These are phyloP conservation scores for Oreortyx pictus DNA, from an alignment of 2,797 vertebrate species.

Conservation along the genomic window DNA sequence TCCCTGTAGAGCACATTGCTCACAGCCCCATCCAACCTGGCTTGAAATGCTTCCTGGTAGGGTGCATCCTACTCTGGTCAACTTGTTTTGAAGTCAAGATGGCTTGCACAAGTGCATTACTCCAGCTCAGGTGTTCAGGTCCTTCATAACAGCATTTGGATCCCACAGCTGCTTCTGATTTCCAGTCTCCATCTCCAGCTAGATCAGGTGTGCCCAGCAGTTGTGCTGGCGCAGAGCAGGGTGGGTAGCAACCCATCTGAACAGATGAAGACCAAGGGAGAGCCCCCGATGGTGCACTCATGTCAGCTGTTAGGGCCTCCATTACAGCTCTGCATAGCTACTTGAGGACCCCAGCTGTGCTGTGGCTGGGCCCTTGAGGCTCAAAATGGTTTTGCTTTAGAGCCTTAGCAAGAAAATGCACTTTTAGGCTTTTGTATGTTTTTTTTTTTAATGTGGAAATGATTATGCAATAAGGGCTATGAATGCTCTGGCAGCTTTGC, in stretches of 20 bases:
- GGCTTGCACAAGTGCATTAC: neutral
- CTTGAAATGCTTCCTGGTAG: too few species aligned
- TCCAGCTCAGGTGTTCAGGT: neutral
- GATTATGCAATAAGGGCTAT: fast-evolving
- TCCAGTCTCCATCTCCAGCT: neutral
- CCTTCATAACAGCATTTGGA: neutral
- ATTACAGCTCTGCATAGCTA: too few species aligned
- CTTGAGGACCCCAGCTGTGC: fast-evolving
- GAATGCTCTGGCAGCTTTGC: neutral
- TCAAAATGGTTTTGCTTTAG: fast-evolving
- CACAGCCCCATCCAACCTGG: too few species aligned
- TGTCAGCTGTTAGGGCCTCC: neutral
- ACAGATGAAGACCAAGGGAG: neutral
- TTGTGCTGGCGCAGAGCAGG: fast-evolving
- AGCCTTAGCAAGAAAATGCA: neutral
- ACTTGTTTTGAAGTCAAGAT: too few species aligned
- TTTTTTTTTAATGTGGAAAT: neutral
- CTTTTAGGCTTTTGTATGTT: neutral
- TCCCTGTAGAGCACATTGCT: too few species aligned
- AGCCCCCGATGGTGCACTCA: neutral
- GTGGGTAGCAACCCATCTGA: neutral
- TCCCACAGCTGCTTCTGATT: neutral
- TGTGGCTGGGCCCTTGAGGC: fast-evolving
- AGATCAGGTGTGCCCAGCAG: neutral
- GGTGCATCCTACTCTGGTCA: too few species aligned